Evolutionary conservation across 2,888 invertebrate species (phyloP), one percentile per base, ranked within the genome.

Genomic region (Gastracanthus pulcherrimus): DNA sequence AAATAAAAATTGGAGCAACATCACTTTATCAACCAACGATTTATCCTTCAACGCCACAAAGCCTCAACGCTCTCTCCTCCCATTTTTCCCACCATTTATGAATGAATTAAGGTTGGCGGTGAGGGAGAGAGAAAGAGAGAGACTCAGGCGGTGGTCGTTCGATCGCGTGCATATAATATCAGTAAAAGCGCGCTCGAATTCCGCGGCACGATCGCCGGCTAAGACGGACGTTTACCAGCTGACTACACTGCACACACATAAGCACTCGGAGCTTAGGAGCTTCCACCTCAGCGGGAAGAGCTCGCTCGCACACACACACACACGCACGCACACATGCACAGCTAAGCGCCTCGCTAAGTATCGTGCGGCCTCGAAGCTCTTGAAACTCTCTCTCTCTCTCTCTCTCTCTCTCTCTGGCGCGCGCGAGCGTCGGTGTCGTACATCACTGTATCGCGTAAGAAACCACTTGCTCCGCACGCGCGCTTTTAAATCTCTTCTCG

Each of bases 101-200:
- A 58, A 71, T 38, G 71, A 71, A 71, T 34, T 34, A 70, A 13
- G 26, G 19, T n/a, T n/a, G n/a, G 19, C 41, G 2, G 41, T 13
- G 41, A 9, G 11, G 3, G 13, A 41, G 9, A 41, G 41, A 51
- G n/a, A 51, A 11, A 9, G 7, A 51, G 1, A 23, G 51, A 7
- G 23, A 51, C n/a, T 6, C 5, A 34, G 23, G 60, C 41, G n/a
- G n/a, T n/a, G n/a, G n/a, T 3, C 26, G 45, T 58, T 72, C 80
- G 62, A 75, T 69, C 67, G 67, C 67, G 60, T 66, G 77, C 70
- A 67, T 69, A 74, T 66, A 70, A 82, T 79, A 70, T 41, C 75
- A n/a, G 80, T 74, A 82, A 78, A 81, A 77, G 81, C 67, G 45
- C 76, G 77, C 76, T 81, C 81, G 67, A 80, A 82, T 75, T 80